A percentile compares a stretch with the other conserved stretches of the same genome.
Evolutionary conservation across 2,888 invertebrate genomes (phyloP).

Genomic region (Nycteola revayana): DNA sequence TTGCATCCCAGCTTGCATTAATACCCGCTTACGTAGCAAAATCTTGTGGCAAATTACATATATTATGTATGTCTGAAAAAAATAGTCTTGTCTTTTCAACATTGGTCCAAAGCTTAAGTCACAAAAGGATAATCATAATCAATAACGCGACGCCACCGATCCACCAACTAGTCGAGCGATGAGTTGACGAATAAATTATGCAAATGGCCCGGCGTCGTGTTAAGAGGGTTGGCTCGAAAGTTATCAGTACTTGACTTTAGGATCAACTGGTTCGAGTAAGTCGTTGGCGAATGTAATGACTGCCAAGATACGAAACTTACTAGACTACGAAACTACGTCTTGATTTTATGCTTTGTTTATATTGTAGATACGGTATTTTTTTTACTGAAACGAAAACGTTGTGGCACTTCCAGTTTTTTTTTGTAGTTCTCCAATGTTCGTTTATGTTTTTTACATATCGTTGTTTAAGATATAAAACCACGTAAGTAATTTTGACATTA

Average conservation of each 20-base stretch:
- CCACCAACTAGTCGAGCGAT: constrained; percentile 30
- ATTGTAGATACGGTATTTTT: no score
- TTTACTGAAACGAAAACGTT: no score
- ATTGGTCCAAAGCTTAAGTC: constrained; percentile 7
- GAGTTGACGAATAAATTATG: constrained; percentile 43
- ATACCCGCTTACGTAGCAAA: no score
- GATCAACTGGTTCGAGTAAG: constrained; percentile 36
- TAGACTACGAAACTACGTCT: not conserved
- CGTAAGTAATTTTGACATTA: no score
- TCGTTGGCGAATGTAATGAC: constrained; percentile 25
- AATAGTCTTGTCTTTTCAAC: no score
- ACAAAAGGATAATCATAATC: constrained; percentile 13
- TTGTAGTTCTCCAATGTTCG: no score
- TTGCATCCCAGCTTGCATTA: no score
- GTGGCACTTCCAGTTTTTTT: no score
- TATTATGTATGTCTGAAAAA: no score
- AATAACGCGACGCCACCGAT: constrained; percentile 16
- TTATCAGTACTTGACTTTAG: constrained; percentile 45
- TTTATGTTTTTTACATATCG: no score
- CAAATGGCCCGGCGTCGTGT: constrained; percentile 34
- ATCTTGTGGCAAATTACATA: not conserved
- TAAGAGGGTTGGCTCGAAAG: constrained; percentile 40
- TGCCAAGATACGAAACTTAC: constrained; percentile 20
- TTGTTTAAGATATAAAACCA: no score
- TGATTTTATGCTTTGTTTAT: no score